Conservation (phyloP, 2,888 invertebrate species). For the Cetonia aurata region DNA sequence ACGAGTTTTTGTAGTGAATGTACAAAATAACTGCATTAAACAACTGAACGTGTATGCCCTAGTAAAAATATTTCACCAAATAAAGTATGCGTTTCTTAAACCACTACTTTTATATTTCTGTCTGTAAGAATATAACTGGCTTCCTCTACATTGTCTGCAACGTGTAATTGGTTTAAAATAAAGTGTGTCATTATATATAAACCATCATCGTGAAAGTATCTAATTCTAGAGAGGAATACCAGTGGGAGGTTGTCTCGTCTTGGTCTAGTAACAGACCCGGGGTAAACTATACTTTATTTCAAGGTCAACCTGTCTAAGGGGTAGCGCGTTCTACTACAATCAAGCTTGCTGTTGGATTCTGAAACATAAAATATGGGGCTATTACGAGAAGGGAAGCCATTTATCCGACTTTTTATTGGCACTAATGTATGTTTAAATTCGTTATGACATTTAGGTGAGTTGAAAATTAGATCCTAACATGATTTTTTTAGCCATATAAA, state of each 20-base stretch:
- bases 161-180: slow-evolving; percentile 40
- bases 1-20: no score
- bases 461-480: no score
- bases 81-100: no score
- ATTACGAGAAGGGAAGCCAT: not conserved
- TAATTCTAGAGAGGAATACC: slow-evolving; percentile 51
- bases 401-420: not conserved
- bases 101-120: not conserved
- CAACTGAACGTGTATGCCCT: no score
- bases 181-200: slow-evolving; percentile 38
- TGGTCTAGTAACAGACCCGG: slow-evolving; percentile 51
- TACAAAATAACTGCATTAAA: no score
- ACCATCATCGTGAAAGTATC: slow-evolving; percentile 43
- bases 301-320: slow-evolving; percentile 56
- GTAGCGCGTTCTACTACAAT: slow-evolving; percentile 51
- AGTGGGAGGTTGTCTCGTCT: slow-evolving; percentile 54
- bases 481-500: no score
- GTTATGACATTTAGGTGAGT: not conserved
- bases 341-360: slow-evolving; percentile 25
- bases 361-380: slow-evolving; percentile 9
- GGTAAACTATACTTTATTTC: slow-evolving; percentile 56
- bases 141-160: slow-evolving; percentile 29
- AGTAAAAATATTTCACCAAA: no score
- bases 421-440: slow-evolving; percentile 13
- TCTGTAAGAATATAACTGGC: slow-evolving; percentile 18